Conservation (phyloP, 2,113 vertebrate genomes). For the Ifrita kowaldi region DNA sequence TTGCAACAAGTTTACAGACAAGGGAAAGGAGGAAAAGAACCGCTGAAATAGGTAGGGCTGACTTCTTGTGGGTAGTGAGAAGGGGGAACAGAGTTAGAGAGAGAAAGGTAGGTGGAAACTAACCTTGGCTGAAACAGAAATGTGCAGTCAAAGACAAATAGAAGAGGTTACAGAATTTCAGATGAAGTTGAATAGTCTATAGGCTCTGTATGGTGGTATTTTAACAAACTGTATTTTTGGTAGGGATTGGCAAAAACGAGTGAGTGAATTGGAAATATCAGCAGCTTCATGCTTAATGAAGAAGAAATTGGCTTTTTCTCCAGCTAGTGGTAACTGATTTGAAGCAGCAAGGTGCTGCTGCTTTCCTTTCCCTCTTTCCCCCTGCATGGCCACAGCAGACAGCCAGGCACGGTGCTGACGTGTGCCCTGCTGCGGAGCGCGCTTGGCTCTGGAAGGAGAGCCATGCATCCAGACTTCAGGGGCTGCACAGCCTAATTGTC, state of each 20-base stretch:
- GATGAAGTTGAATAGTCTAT: neutral
- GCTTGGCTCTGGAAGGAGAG: neutral
- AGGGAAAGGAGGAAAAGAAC: neutral
- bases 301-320: neutral
- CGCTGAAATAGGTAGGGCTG: neutral
- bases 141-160: neutral
- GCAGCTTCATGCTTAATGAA: neutral
- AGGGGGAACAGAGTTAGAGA: neutral
- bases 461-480: neutral
- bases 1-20: neutral
- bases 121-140: neutral
- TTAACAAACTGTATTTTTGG: neutral
- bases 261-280: neutral
- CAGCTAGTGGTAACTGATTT: neutral
- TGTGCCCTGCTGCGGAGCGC: neutral
- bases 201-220: neutral
- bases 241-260: neutral
- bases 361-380: neutral
- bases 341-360: neutral
- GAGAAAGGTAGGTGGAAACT: neutral
- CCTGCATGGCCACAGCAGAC: neutral
- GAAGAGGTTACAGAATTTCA: neutral
- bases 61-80: neutral
- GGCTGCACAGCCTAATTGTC: slow-evolving; percentile 4
- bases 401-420: neutral